Evolutionary conservation across 30 jellyfish, hydroid and myxozoan species (phyloP).

Genomic region (Aurelia coerulea): DNA sequence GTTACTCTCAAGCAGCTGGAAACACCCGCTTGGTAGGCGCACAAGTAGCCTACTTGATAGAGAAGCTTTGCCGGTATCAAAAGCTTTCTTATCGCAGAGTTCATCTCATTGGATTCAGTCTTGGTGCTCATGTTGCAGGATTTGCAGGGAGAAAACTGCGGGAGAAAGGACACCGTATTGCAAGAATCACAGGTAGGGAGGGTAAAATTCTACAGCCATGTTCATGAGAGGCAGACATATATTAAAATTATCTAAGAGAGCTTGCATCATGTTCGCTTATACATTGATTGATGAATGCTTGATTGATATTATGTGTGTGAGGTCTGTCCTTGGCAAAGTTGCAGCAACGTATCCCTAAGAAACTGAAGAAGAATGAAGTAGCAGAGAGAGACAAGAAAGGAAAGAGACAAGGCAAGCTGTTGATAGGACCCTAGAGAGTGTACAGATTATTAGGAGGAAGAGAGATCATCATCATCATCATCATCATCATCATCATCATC

Average conservation of each 20-base stretch:
- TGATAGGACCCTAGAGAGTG: too few relatives aligned
- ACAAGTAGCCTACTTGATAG: constrained; percentile 49
- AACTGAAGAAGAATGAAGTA: too few relatives aligned
- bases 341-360: too few relatives aligned
- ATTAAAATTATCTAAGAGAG: not conserved
- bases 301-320: too few relatives aligned
- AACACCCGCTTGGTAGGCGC: constrained; percentile 88
- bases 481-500: too few relatives aligned
- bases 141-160: constrained; percentile 82
- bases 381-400: too few relatives aligned
- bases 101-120: constrained; percentile 87
- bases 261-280: not conserved
- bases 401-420: too few relatives aligned
- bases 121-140: constrained; percentile 87
- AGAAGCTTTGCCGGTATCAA: constrained; percentile 16
- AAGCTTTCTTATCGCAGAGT: constrained; percentile 62
- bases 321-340: too few relatives aligned
- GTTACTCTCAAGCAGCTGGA: constrained; percentile 81
- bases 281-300: not conserved
- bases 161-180: constrained; percentile 54
- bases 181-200: constrained; percentile 85
- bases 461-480: too few relatives aligned
- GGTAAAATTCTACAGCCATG: too few relatives aligned
- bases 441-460: too few relatives aligned
- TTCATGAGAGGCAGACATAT: not conserved